Evolutionary conservation across 2,113 vertebrate species (phyloP).

Genomic region (Miniopterus natalensis): DNA sequence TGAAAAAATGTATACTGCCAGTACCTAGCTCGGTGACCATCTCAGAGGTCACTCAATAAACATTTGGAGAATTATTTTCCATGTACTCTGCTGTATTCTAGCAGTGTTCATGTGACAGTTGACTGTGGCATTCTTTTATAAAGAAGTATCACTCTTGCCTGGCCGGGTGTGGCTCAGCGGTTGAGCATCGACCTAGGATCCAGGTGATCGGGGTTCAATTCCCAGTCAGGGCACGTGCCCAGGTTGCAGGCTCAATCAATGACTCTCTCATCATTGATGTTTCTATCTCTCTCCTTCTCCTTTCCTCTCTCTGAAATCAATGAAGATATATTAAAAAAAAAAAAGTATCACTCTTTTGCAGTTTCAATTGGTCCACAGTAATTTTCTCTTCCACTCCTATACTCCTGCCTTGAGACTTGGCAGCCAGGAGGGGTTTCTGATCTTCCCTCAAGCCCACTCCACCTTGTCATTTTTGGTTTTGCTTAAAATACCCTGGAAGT

Average conservation of each 20-base stretch:
- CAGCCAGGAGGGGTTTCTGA: not conserved
- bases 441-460: not conserved
- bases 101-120: not conserved
- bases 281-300: too few species aligned
- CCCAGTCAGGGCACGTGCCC: too few species aligned
- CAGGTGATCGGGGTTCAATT: too few species aligned
- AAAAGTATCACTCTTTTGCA: not conserved
- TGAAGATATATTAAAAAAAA: not conserved
- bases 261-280: too few species aligned
- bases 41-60: not conserved
- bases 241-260: too few species aligned
- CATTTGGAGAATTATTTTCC: not conserved
- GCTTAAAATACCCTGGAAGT: not conserved
- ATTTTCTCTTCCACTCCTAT: not conserved
- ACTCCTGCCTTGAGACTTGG: not conserved
- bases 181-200: too few species aligned
- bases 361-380: not conserved
- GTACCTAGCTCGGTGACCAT: not conserved
- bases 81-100: not conserved
- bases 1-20: not conserved
- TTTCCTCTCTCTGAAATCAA: too few species aligned
- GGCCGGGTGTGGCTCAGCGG: too few species aligned
- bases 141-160: not conserved
- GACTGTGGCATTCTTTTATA: not conserved
- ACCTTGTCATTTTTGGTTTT: slow-evolving; percentile 52